These are phyloP conservation scores for Sitobion miscanthi DNA, from an alignment of 1,140 invertebrate species.

Conservation along the genomic window DNA sequence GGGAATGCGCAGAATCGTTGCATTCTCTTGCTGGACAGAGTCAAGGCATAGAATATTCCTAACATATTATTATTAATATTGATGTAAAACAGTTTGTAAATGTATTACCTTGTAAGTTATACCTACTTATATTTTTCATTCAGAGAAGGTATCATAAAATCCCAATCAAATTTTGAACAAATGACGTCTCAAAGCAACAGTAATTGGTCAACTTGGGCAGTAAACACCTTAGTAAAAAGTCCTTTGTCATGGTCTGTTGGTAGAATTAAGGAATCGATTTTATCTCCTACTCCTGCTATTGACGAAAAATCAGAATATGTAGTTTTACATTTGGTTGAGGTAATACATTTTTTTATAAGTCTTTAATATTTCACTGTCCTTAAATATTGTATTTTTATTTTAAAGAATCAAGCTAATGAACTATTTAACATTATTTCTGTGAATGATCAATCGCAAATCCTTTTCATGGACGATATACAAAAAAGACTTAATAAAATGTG, in stretches of 20 bases:
- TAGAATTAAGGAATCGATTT: constrained; percentile 35
- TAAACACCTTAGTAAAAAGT: constrained; percentile 41
- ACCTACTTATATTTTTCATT: not conserved
- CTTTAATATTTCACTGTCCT: not conserved
- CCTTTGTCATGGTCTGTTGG: constrained; percentile 41
- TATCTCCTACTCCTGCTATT: constrained; percentile 14
- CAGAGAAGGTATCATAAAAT: constrained; percentile 41
- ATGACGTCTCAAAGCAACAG: constrained; percentile 27
- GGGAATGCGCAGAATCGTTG: too few species aligned
- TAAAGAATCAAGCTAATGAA: constrained; percentile 47
- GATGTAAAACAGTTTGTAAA: not conserved
- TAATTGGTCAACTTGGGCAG: constrained; percentile 52
- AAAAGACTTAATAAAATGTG: constrained; percentile 31
- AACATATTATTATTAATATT: not conserved
- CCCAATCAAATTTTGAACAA: constrained; percentile 31
- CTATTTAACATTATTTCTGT: constrained; percentile 24
- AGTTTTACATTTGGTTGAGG: constrained; percentile 26
- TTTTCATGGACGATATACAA: constrained; percentile 51
- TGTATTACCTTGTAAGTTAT: not conserved
- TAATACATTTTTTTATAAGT: not conserved
- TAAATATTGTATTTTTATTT: not conserved
- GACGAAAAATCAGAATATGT: constrained; percentile 50
- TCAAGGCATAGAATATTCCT: not conserved
- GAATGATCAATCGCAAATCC: constrained; percentile 40
- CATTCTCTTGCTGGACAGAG: too few species aligned